phyloP scores from a whole-genome alignment of 1,140 invertebrate species.

The Sycophaga agraensis region DNA sequence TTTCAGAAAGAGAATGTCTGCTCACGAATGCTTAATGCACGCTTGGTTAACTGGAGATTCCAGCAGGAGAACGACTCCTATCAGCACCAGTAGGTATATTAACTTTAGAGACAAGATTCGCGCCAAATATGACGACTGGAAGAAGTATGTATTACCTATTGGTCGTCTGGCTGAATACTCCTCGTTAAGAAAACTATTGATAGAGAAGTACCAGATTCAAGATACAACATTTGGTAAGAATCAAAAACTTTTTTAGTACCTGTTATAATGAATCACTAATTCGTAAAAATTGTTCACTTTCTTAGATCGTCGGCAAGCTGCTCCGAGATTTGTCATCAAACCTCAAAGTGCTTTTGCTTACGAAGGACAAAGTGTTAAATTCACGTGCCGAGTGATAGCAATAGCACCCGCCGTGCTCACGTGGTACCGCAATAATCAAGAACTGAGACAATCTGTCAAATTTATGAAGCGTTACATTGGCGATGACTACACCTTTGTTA shows the following conservation, averaged over 20 bases:
- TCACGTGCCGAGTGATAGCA: slow-evolving; percentile 95
- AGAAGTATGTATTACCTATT: slow-evolving; percentile 89
- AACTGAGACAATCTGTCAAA: slow-evolving; percentile 96
- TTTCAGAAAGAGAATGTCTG: slow-evolving; percentile 90
- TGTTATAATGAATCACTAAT: background rate
- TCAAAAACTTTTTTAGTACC: background rate
- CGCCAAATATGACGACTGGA: slow-evolving; percentile 86
- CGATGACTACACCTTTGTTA: slow-evolving; percentile 96
- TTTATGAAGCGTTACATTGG: slow-evolving; percentile 98
- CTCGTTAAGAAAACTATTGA: slow-evolving; percentile 91
- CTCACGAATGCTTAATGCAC: slow-evolving; percentile 95
- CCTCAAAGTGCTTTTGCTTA: slow-evolving; percentile 93
- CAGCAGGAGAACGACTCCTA: slow-evolving; percentile 72
- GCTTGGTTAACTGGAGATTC: slow-evolving; percentile 89
- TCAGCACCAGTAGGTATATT: slow-evolving; percentile 81
- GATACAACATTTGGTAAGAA: slow-evolving; percentile 88
- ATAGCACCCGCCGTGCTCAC: slow-evolving; percentile 90
- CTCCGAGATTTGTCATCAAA: slow-evolving; percentile 95
- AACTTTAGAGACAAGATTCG: slow-evolving; percentile 86
- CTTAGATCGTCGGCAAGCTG: slow-evolving; percentile 92
- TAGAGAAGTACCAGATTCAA: slow-evolving; percentile 96
- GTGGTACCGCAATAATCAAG: slow-evolving; percentile 92
- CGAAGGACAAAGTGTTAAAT: slow-evolving; percentile 96
- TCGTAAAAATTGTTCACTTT: slow-evolving; percentile 21
- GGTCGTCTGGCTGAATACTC: slow-evolving; percentile 96